phyloP scores from a whole-genome alignment of 1,140 invertebrate species.

The Centruroides sculpturatus region DNA sequence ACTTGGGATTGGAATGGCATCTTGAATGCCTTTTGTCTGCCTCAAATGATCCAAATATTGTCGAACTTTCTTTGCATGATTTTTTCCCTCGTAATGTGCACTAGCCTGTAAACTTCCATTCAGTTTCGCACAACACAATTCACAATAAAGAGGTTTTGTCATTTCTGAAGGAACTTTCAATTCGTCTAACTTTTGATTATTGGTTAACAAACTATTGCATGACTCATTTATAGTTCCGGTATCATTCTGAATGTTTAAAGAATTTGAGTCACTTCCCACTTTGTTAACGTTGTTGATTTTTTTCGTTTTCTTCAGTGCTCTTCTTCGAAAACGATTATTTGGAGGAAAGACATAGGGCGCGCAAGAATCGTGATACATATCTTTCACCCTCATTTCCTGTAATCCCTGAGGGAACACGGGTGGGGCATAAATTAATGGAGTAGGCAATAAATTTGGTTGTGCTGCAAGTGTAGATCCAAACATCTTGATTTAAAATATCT shows the following conservation, averaged over 20 bases:
- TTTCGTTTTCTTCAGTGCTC: neutral
- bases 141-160: slow-evolving; percentile 21
- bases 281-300: neutral
- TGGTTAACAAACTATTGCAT: neutral
- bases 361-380: no score
- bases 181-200: neutral
- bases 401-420: no score
- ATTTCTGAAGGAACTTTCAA: slow-evolving; percentile 15
- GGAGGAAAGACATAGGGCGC: no score
- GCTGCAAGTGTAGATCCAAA: no score
- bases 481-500: no score
- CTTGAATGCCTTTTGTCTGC: slow-evolving; percentile 7
- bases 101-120: slow-evolving; percentile 19
- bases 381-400: no score
- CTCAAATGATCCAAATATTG: slow-evolving; percentile 14
- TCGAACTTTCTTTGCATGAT: slow-evolving; percentile 21
- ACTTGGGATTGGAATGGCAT: neutral
- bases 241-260: no score
- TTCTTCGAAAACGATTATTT: no score
- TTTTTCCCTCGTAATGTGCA: slow-evolving; percentile 22
- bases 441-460: no score
- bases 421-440: no score
- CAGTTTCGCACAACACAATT: slow-evolving; percentile 20
- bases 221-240: neutral
- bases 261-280: no score